Evolutionary conservation across 2,797 vertebrate species (phyloP).

Genomic region (Taeniopygia guttata): DNA sequence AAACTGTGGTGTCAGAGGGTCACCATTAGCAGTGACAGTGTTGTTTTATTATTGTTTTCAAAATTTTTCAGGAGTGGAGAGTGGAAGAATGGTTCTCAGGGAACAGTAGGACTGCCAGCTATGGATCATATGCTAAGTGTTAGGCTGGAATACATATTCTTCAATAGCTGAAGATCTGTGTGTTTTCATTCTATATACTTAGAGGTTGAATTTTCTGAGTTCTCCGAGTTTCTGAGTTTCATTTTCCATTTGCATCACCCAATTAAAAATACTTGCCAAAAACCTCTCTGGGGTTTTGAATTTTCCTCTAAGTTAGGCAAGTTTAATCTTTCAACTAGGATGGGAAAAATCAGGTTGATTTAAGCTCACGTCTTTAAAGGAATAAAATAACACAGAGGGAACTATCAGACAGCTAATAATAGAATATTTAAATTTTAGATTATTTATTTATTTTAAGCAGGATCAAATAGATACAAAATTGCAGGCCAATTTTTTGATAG

Average conservation of each 20-base stretch:
- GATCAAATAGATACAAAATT: neutral
- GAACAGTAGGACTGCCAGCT: neutral
- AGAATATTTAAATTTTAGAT: neutral
- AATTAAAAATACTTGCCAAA: neutral
- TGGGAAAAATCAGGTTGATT: rapidly evolving
- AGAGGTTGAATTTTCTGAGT: neutral
- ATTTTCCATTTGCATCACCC: neutral
- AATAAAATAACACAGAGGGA: neutral
- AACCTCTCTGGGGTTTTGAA: neutral
- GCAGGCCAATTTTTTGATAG: neutral
- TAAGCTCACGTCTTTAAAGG: neutral
- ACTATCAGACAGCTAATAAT: neutral
- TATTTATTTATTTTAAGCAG: neutral
- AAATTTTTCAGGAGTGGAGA: neutral
- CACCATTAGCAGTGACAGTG: neutral
- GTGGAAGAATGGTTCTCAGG: neutral
- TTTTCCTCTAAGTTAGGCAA: neutral
- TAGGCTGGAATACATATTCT: neutral
- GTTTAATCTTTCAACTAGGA: neutral
- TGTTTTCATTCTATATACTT: neutral
- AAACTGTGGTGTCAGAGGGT: neutral
- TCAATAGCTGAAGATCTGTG: neutral
- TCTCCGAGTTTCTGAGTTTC: neutral
- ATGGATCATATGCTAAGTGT: rapidly evolving
- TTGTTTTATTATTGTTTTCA: neutral